Base-by-base conservation (phyloP, 2,888 invertebrate genomes). In the Adelognathus sp. region DNA sequence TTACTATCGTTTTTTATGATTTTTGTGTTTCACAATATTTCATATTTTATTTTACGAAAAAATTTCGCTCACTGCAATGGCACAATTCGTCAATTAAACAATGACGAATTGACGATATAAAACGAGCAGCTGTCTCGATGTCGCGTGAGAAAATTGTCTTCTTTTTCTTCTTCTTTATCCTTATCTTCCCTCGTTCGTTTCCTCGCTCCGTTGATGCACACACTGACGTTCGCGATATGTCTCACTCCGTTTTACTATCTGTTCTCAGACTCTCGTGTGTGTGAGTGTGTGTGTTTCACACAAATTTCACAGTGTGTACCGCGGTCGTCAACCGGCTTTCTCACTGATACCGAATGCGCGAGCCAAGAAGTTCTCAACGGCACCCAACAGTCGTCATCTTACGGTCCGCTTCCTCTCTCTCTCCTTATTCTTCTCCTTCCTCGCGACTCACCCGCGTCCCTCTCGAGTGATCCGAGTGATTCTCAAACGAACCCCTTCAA, bases 391-490 rank as follows among this genome's bases (percentile, higher is more conserved):
- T 69, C 33, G 14, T 58, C 58, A 29, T 66, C 27, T 52, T 58
- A 14, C 11, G 11, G 16, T 18, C 31, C 11, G 27, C 46, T 21
- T 50, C 29, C 31, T 36, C 6, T 50, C 46, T 46, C 29, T 66
- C 21, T 56, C 39, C 52, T 39, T 71, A 11, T 69, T 69, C 66
- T 69, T 64, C 66, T 16, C 1, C 11, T 46, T 52, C 44, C 39
- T 60, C 60, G 52, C 71, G 46, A 36, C 46, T 63, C 31, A 31
- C 70, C 36, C 70, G 70, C 5, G 39, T 46, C 24, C 29, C 46
- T 14, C 36, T 21, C 9, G 50, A 71, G 70, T 70, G 70, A 61
- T 70, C 46, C 41, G 29, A 76, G 64, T 46, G 66, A 72, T 58
- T 27, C 60, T 16, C 29, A 58, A 66, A 50, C 64, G 58, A 44